These are phyloP conservation scores for Rhabdornis inornatus DNA, from an alignment of 2,113 vertebrate species.

Conservation along the genomic window DNA sequence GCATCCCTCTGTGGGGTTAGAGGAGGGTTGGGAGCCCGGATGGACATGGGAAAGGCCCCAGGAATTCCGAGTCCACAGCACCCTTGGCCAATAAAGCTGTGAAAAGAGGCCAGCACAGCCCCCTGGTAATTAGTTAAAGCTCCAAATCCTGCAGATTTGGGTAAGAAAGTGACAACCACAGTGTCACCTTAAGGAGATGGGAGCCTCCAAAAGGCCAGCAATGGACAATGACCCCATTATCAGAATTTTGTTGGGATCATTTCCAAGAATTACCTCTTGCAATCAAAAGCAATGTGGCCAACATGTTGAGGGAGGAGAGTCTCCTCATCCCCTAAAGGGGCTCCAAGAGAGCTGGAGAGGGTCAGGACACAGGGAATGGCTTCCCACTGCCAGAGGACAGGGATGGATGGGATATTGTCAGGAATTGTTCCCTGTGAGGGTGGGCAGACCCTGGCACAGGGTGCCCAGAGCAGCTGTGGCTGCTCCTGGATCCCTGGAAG, in stretches of 20 bases:
- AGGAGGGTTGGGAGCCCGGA: not conserved
- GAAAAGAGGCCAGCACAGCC: fast-evolving
- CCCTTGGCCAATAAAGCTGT: not conserved
- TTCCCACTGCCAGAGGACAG: not conserved
- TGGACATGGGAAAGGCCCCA: not conserved
- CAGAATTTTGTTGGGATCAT: not conserved
- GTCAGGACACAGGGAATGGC: not conserved
- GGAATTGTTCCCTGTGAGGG: fast-evolving
- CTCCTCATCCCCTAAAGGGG: not conserved
- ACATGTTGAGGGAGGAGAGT: not conserved
- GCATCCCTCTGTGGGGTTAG: fast-evolving
- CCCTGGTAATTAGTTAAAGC: not conserved
- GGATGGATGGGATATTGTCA: fast-evolving
- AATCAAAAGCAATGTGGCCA: not conserved
- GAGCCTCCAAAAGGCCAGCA: not conserved
- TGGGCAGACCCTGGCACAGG: not conserved
- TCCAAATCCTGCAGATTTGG: not conserved
- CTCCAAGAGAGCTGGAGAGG: not conserved
- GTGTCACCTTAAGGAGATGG: not conserved
- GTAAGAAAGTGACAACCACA: not conserved
- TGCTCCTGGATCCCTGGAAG: not conserved
- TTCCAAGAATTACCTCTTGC: not conserved
- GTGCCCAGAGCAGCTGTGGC: not conserved
- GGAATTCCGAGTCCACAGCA: not conserved
- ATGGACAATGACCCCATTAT: not conserved